Conservation (phyloP, 2,888 invertebrate species). For the Ichneumoninae sp. region DNA sequence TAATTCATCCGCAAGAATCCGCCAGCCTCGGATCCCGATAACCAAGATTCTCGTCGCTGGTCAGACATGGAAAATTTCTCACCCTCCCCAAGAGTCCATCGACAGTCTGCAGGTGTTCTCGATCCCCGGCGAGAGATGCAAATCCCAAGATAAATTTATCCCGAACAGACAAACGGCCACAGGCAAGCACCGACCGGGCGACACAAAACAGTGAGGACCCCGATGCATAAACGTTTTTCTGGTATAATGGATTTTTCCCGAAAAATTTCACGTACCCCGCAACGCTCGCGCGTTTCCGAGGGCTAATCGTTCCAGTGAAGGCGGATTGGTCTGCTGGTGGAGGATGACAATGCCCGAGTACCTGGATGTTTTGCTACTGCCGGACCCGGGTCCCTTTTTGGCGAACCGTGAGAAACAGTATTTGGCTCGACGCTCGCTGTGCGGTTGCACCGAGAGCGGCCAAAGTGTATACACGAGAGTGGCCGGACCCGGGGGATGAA, state of each 20-base stretch:
- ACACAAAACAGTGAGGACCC: constrained; percentile 58
- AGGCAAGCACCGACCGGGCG: constrained; percentile 54
- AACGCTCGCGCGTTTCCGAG: constrained; percentile 17
- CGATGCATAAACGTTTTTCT: constrained; percentile 54
- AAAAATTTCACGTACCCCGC: constrained; percentile 54
- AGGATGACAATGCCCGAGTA: constrained; percentile 74
- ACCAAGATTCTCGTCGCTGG: constrained; percentile 39
- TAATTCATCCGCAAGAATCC: not conserved
- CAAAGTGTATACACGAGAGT: constrained; percentile 33
- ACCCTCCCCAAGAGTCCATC: constrained; percentile 42
- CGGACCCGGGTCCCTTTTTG: constrained; percentile 75
- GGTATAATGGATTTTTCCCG: constrained; percentile 19
- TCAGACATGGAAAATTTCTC: constrained; percentile 50
- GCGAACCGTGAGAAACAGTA: constrained; percentile 81
- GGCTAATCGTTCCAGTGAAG: constrained; percentile 58
- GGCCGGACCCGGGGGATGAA: constrained; percentile 52
- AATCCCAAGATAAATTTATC: constrained; percentile 74
- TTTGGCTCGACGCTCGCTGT: constrained; percentile 55
- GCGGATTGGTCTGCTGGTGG: constrained; percentile 37
- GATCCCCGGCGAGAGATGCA: constrained; percentile 71
- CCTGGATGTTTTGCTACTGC: constrained; percentile 70
- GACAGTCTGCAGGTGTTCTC: constrained; percentile 60
- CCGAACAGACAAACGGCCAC: constrained; percentile 23
- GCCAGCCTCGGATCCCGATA: not conserved
- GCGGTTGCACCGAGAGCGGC: constrained; percentile 14